Percentiles rank a stretch among this genome's conserved stretches.
These are phyloP conservation scores for Thermophis baileyi DNA, from an alignment of 2,113 vertebrate species.

Conservation along the genomic window DNA sequence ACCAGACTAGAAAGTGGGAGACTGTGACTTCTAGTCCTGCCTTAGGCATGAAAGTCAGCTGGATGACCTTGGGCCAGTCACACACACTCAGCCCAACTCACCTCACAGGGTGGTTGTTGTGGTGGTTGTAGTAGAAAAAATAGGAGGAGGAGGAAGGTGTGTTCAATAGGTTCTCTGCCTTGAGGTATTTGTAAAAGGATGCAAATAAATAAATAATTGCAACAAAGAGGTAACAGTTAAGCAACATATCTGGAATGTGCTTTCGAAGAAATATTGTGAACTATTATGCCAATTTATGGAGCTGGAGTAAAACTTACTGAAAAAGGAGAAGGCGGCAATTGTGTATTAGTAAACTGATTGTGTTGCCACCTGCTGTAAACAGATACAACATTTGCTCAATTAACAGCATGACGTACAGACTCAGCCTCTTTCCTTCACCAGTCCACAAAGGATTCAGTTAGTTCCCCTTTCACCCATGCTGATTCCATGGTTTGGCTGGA, in stretches of 20 bases:
- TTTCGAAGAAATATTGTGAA: neutral
- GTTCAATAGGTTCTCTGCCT: neutral
- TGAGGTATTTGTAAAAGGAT: neutral
- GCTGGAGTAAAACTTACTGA: neutral
- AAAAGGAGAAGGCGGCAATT: neutral
- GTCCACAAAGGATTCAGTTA: neutral
- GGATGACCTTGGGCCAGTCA: neutral
- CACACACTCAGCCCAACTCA: neutral
- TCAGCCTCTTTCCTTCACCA: neutral
- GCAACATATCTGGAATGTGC: neutral
- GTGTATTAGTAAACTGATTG: neutral
- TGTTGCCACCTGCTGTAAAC: neutral
- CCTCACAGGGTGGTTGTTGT: too few species aligned
- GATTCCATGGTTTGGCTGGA: neutral
- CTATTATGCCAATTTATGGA: neutral
- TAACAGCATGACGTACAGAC: neutral
- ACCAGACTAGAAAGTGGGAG: neutral
- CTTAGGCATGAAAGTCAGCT: neutral
- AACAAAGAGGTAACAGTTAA: neutral
- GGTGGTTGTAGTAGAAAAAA: neutral
- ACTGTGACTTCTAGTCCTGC: too few species aligned
- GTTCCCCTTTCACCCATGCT: neutral
- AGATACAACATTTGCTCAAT: neutral
- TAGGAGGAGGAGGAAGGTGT: neutral
- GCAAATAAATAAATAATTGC: neutral